Conservation (phyloP, 2,797 vertebrate species). For the Phylloscopus collybita region DNA sequence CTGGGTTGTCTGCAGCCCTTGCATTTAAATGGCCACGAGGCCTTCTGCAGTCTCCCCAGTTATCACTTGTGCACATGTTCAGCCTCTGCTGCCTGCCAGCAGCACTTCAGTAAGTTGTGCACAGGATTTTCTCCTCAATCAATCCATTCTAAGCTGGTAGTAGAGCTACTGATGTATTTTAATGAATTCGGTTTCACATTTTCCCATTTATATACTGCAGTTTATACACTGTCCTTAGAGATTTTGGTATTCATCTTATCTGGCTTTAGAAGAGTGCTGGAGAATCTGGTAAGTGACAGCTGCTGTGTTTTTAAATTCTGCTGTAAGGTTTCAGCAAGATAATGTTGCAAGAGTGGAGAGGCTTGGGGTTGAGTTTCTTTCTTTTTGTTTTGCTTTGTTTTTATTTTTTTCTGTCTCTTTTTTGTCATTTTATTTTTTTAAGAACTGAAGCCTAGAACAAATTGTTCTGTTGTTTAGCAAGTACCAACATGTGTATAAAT, state of each 20-base stretch:
- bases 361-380: neutral
- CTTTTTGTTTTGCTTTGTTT: neutral
- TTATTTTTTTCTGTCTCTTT: neutral
- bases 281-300: slow-evolving; percentile 55
- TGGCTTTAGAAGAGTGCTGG: slow-evolving; percentile 38
- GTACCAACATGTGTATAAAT: neutral
- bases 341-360: neutral
- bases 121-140: slow-evolving; percentile 61
- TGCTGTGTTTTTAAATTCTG: slow-evolving; percentile 46
- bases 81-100: slow-evolving; percentile 55
- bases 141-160: slow-evolving; percentile 30
- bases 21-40: slow-evolving; percentile 48
- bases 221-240: slow-evolving; percentile 57
- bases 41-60: slow-evolving; percentile 49
- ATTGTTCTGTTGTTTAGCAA: neutral
- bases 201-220: slow-evolving; percentile 56
- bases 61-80: slow-evolving; percentile 60
- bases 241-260: slow-evolving; percentile 61
- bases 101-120: slow-evolving; percentile 54
- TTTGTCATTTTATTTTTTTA: neutral
- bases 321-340: slow-evolving; percentile 38
- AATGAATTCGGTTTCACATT: slow-evolving; percentile 61
- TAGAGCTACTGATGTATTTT: slow-evolving; percentile 54
- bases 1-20: slow-evolving; percentile 24
- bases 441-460: neutral